phyloP scores from a whole-genome alignment of 2,113 vertebrate genomes.

The Corvus cornix region DNA sequence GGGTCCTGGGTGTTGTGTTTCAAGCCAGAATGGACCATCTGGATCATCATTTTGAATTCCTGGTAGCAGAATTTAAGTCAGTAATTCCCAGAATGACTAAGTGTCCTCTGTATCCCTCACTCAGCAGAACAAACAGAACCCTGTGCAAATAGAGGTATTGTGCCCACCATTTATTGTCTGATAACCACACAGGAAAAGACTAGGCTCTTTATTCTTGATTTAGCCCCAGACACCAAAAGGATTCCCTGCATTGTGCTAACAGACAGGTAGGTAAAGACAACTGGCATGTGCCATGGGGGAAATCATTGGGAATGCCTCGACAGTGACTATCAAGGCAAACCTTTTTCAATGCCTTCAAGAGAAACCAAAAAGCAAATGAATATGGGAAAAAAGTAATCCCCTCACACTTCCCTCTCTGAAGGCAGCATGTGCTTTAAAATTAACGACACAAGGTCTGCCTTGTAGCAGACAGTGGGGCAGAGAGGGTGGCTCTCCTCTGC shows the following conservation, averaged over 20 bases:
- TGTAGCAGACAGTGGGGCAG: not conserved
- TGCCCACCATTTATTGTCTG: not conserved
- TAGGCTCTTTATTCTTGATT: not conserved
- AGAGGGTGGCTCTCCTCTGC: not conserved
- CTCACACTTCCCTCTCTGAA: not conserved
- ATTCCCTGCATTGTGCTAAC: not conserved
- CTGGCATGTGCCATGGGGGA: not conserved
- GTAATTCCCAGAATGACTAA: not conserved
- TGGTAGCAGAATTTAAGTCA: not conserved
- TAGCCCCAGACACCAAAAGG: not conserved
- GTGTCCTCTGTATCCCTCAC: not conserved
- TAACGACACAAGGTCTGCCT: not conserved
- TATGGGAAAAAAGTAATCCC: not conserved
- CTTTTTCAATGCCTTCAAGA: not conserved
- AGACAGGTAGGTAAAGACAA: not conserved
- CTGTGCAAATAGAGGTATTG: not conserved
- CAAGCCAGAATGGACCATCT: not conserved
- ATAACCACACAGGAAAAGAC: fast-evolving
- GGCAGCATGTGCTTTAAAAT: not conserved
- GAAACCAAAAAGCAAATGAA: not conserved
- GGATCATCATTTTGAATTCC: not conserved
- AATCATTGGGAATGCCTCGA: fast-evolving
- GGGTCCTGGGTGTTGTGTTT: not conserved
- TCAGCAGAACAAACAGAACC: not conserved
- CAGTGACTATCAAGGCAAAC: not conserved